Evolutionary conservation across 1,140 invertebrate genomes (phyloP).

Genomic region (Heterodera carotae): DNA sequence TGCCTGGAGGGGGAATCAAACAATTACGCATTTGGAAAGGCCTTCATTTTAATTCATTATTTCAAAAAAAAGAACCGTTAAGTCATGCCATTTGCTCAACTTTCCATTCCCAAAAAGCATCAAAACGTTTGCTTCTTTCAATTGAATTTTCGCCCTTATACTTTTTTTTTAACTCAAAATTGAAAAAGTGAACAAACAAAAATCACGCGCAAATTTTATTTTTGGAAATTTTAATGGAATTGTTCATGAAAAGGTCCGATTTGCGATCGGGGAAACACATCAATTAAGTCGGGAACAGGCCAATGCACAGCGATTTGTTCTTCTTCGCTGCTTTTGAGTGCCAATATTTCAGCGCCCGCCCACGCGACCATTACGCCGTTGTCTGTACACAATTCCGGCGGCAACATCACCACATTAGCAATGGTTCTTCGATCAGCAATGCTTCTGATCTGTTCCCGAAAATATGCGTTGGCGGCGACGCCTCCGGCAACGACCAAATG

Average conservation of each 20-base stretch:
- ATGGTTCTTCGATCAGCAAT: not conserved
- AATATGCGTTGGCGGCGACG: slow-evolving; percentile 17
- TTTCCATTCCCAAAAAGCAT: no score
- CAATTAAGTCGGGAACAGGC: not conserved
- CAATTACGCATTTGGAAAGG: no score
- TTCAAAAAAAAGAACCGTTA: no score
- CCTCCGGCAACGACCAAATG: slow-evolving; percentile 28
- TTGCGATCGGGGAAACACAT: not conserved
- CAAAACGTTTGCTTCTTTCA: no score
- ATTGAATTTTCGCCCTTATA: no score
- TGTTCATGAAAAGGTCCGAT: not conserved
- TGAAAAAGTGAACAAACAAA: not conserved
- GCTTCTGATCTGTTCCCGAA: not conserved
- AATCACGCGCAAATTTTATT: not conserved
- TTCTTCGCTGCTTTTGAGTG: not conserved
- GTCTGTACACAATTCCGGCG: slow-evolving; percentile 23
- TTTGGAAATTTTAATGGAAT: not conserved
- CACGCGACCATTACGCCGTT: slow-evolving; percentile 27
- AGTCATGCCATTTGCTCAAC: no score
- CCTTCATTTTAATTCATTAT: no score
- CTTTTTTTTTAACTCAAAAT: not conserved
- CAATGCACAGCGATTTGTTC: not conserved
- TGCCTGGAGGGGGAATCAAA: no score
- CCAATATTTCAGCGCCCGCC: slow-evolving; percentile 6
- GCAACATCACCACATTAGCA: slow-evolving; percentile 5